phyloP scores from a whole-genome alignment of 1,140 invertebrate genomes.

The Bombus pyrosoma region DNA sequence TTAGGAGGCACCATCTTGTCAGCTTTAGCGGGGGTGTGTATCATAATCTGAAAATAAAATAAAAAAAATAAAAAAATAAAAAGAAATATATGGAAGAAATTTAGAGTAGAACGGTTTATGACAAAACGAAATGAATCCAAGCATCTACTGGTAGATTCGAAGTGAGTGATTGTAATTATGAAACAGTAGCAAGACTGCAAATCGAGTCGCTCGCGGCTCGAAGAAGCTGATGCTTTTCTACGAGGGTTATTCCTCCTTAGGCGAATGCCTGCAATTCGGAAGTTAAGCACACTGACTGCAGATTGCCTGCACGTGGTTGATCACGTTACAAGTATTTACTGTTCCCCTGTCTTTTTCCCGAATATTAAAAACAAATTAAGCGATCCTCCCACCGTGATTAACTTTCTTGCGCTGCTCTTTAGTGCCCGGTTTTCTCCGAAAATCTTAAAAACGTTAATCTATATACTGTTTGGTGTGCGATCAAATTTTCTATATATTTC shows the following conservation, averaged over 20 bases:
- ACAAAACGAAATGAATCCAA: neutral
- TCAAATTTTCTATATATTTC: no score
- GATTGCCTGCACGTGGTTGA: conserved; percentile 4
- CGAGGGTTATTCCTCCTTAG: conserved; percentile 21
- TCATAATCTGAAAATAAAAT: neutral
- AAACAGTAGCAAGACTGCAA: conserved; percentile 71
- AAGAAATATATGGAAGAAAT: no score
- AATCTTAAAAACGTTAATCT: neutral
- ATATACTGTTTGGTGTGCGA: no score
- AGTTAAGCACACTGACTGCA: conserved; percentile 28
- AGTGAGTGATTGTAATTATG: conserved; percentile 77
- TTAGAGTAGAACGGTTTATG: no score
- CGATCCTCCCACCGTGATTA: neutral
- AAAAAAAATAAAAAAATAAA: neutral
- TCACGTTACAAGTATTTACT: neutral
- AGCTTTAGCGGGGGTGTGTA: neutral
- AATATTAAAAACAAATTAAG: conserved; percentile 49
- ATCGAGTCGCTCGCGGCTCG: conserved; percentile 46
- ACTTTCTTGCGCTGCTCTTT: neutral
- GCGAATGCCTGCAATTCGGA: conserved; percentile 36
- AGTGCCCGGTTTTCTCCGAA: neutral
- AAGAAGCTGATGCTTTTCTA: conserved; percentile 23
- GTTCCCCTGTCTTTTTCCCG: neutral
- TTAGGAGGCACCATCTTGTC: conserved; percentile 44
- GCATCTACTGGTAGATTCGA: conserved; percentile 40